Percentiles rank a stretch among this genome's conserved stretches.
These are phyloP conservation scores for Nineta flava DNA, from an alignment of 2,888 invertebrate species.

Conservation along the genomic window DNA sequence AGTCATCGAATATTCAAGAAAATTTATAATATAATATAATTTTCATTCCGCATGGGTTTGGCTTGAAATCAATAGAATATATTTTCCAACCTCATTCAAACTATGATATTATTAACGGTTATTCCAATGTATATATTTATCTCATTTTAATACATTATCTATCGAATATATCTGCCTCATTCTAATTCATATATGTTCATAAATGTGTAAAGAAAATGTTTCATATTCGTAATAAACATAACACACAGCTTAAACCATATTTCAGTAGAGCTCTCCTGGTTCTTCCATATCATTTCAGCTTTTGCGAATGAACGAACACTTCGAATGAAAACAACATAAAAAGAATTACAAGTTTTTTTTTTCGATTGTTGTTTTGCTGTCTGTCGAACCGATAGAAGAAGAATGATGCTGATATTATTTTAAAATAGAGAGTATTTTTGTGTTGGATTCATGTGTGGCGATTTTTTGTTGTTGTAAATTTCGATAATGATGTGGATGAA, in stretches of 20 bases:
- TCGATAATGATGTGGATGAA: no score
- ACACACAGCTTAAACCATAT: background rate
- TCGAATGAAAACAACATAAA: no score
- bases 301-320: no score
- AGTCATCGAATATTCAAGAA: no score
- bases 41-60: constrained; percentile 3
- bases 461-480: no score
- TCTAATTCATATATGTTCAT: background rate
- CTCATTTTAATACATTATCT: background rate
- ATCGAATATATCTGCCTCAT: background rate
- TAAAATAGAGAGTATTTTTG: no score
- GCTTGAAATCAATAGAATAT: constrained; percentile 3
- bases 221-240: background rate
- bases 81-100: background rate
- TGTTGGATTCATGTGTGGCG: no score
- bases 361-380: no score
- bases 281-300: background rate
- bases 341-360: no score
- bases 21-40: background rate
- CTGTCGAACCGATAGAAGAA: no score
- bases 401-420: no score
- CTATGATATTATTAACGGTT: background rate
- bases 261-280: background rate
- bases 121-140: background rate
- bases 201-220: background rate